Conservation (phyloP, 2,888 invertebrate genomes). For the Hirtodrosophila confusa region DNA sequence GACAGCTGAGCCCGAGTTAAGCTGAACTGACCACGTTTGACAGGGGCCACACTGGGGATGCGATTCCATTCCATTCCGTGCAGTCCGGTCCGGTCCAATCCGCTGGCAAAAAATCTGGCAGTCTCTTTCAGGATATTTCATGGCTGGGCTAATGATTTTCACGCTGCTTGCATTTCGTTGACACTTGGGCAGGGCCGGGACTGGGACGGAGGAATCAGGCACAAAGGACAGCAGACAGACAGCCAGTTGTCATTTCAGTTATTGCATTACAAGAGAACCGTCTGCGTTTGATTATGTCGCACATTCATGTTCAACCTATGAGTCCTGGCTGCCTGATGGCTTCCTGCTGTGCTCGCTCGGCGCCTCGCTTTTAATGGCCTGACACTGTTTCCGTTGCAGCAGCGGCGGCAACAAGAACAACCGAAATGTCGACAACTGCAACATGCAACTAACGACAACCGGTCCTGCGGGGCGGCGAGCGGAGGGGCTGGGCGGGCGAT, state of each 20-base stretch:
- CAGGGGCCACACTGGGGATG: constrained; percentile 35
- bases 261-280: constrained; percentile 66
- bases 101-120: constrained; percentile 65
- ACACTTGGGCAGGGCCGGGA: constrained; percentile 37
- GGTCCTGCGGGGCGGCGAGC: constrained; percentile 30
- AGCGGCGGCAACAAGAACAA: constrained; percentile 36
- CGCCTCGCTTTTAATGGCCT: constrained; percentile 68
- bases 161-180: constrained; percentile 66
- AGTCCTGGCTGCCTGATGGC: background rate
- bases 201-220: background rate
- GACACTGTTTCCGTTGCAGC: constrained; percentile 75
- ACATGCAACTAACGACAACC: constrained; percentile 70
- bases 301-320: constrained; percentile 61
- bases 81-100: no score
- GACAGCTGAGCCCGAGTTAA: constrained; percentile 47
- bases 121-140: constrained; percentile 60
- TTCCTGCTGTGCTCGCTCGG: constrained; percentile 7
- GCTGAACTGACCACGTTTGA: constrained; percentile 45
- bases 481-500: background rate
- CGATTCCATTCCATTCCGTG: constrained; percentile 17
- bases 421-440: constrained; percentile 61
- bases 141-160: constrained; percentile 71
- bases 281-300: constrained; percentile 77
- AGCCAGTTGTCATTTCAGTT: constrained; percentile 73
- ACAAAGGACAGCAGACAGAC: constrained; percentile 15